Evolutionary conservation across 2,113 vertebrate species (phyloP).

Genomic region (pig (Sus scrofa)): T2T-Sscrofa CM000826.6:134371501-134372000

Average conservation of each 20-base stretch:
- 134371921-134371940: conserved; percentile 39
- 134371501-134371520: conserved; percentile 8
- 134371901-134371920: conserved; percentile 32
- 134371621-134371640: conserved; percentile 31
- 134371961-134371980: conserved; percentile 33
- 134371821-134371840: background rate
- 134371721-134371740: conserved; percentile 9
- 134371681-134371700: conserved; percentile 35
- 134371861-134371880: conserved; percentile 40
- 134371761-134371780: conserved; percentile 50
- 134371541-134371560: conserved; percentile 39
- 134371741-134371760: conserved; percentile 36
- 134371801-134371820: background rate
- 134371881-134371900: conserved; percentile 15
- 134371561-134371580: background rate
- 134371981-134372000: conserved; percentile 3
- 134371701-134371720: conserved; percentile 12
- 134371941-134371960: conserved; percentile 47
- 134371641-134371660: background rate
- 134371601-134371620: background rate
- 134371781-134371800: conserved; percentile 27
- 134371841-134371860: conserved; percentile 38
- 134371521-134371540: conserved; percentile 34
- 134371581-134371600: background rate
- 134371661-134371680: conserved; percentile 8